Conservation (phyloP, 2,113 vertebrate genomes). For the Stegostoma tigrinum region DNA sequence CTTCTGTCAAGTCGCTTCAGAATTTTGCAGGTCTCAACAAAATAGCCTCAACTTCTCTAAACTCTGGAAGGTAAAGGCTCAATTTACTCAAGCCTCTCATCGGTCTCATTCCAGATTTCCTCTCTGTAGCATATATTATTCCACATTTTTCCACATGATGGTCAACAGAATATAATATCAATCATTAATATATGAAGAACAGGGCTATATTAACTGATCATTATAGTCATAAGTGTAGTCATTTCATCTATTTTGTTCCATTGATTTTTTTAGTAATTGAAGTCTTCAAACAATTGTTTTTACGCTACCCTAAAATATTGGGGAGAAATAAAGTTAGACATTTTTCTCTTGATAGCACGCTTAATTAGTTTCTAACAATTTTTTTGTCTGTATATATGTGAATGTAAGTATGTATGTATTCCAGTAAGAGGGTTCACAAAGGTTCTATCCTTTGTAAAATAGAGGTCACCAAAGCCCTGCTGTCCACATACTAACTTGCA, state of each 20-base stretch:
- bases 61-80: too few species aligned
- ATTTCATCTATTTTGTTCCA: background rate
- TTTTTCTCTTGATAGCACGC: background rate
- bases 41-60: too few species aligned
- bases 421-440: too few species aligned
- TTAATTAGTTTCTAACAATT: background rate
- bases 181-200: background rate
- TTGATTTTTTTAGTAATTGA: background rate
- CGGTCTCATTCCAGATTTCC: background rate
- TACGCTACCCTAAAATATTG: background rate
- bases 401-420: too few species aligned
- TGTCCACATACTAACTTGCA: too few species aligned
- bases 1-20: too few species aligned
- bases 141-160: background rate
- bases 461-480: too few species aligned
- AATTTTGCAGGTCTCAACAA: too few species aligned
- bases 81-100: too few species aligned
- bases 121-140: background rate
- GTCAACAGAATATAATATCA: background rate
- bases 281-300: background rate
- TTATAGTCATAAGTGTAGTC: background rate
- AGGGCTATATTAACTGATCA: background rate
- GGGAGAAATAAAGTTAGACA: background rate
- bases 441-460: too few species aligned
- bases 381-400: background rate